Evolutionary conservation across 2,113 vertebrate genomes (phyloP).

Genomic region (Haliaeetus leucogaster): DNA sequence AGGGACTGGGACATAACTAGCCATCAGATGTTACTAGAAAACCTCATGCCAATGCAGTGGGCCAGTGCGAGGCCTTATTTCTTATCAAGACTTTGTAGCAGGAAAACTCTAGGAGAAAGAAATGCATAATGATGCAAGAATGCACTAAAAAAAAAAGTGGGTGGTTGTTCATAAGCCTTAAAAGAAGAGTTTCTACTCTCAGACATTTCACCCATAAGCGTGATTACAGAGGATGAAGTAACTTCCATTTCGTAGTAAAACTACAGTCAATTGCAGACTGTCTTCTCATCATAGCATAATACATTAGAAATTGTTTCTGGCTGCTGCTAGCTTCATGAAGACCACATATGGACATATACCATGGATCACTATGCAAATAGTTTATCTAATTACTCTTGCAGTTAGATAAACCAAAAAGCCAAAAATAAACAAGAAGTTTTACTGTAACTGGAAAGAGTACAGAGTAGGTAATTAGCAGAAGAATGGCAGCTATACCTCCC

Average conservation of each 20-base stretch:
- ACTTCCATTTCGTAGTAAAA: not conserved
- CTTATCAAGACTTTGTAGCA: not conserved
- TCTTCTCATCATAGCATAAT: not conserved
- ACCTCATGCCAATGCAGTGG: not conserved
- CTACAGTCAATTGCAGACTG: not conserved
- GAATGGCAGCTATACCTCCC: not conserved
- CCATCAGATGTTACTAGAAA: not conserved
- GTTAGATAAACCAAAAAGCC: not conserved
- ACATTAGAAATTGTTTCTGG: not conserved
- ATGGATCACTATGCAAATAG: not conserved
- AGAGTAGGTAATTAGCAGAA: not conserved
- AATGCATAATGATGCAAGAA: not conserved
- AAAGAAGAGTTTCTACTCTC: not conserved
- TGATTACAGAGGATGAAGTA: not conserved
- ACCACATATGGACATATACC: not conserved
- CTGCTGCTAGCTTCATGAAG: not conserved
- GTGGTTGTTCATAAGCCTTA: not conserved
- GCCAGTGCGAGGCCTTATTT: not conserved
- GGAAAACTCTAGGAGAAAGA: not conserved
- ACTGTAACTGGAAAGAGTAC: not conserved
- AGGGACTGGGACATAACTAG: not conserved
- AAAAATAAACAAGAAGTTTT: not conserved
- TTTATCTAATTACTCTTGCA: not conserved
- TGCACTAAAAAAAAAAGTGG: not conserved
- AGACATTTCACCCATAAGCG: not conserved